Conservation (phyloP, 1,140 invertebrate genomes). For the Wasmannia auropunctata region DNA sequence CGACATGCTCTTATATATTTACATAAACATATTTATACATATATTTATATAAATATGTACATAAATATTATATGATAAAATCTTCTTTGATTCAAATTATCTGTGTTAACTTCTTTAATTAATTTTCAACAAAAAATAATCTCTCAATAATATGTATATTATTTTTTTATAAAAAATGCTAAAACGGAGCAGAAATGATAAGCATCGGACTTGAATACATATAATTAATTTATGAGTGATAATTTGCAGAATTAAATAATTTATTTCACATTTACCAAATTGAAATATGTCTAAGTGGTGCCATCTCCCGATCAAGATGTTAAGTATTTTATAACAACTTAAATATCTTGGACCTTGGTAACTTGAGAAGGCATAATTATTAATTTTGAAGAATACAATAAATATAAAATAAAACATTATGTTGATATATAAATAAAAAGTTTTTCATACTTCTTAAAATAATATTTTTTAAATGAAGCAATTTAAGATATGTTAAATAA, state of each 20-base stretch:
- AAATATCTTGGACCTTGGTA: neutral
- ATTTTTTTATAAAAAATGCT: neutral
- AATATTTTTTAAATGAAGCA: neutral
- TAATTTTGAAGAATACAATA: neutral
- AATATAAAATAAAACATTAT: neutral
- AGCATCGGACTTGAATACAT: neutral
- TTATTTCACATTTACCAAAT: constrained; percentile 13
- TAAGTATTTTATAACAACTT: constrained; percentile 33
- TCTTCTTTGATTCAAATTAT: neutral
- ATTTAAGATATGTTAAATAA: neutral
- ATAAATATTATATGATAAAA: neutral
- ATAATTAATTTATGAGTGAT: neutral
- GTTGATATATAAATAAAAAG: neutral
- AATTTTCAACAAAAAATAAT: neutral
- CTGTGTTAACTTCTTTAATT: neutral
- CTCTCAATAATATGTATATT: neutral
- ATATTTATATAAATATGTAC: neutral
- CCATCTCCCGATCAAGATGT: constrained; percentile 36
- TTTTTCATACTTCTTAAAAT: neutral
- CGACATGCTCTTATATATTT: no score
- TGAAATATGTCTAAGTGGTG: constrained; percentile 35
- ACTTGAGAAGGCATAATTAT: neutral
- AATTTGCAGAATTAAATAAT: neutral
- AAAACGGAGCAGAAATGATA: neutral
- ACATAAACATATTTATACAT: no score